phyloP scores from a whole-genome alignment of 2,113 vertebrate genomes.

The Neodontobutis hainanensis region DNA sequence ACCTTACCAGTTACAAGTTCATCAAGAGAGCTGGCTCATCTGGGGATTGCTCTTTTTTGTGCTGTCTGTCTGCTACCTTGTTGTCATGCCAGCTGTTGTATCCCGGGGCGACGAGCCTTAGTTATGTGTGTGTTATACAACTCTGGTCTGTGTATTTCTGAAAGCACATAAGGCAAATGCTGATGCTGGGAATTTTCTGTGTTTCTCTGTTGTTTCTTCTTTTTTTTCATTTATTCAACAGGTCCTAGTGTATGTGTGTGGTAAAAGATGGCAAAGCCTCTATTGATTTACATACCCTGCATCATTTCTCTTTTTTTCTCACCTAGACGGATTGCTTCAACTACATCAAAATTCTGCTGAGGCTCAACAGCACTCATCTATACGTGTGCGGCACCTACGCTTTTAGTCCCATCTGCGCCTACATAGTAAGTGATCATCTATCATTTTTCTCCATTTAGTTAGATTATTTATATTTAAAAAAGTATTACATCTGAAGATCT shows the following conservation, averaged over 20 bases:
- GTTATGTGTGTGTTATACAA: slow-evolving; percentile 51
- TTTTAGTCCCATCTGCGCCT: slow-evolving; percentile 92
- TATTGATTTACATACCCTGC: slow-evolving; percentile 12
- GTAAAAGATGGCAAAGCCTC: not conserved
- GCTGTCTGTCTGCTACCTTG: slow-evolving; percentile 50
- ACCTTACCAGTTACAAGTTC: slow-evolving; percentile 51
- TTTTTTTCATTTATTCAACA: slow-evolving; percentile 11
- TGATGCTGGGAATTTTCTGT: slow-evolving; percentile 17
- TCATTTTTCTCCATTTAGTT: slow-evolving; percentile 1
- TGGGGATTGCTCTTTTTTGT: slow-evolving; percentile 45
- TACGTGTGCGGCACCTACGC: slow-evolving; percentile 94
- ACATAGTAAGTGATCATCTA: slow-evolving; percentile 85
- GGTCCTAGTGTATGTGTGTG: slow-evolving; percentile 11
- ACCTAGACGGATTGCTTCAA: slow-evolving; percentile 95
- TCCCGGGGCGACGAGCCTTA: slow-evolving; percentile 59
- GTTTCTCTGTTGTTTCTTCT: no score
- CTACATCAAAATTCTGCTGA: slow-evolving; percentile 96
- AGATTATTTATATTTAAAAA: not conserved
- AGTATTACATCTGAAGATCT: slow-evolving; percentile 3
- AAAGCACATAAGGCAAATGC: slow-evolving; percentile 42
- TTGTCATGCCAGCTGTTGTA: slow-evolving; percentile 70
- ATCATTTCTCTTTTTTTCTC: slow-evolving; percentile 41
- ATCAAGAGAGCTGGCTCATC: slow-evolving; percentile 45
- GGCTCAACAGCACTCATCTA: slow-evolving; percentile 89
- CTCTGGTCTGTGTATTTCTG: slow-evolving; percentile 42